Evolutionary conservation across 2,113 vertebrate genomes (phyloP).

Genomic region (Chloebia gouldiae): DNA sequence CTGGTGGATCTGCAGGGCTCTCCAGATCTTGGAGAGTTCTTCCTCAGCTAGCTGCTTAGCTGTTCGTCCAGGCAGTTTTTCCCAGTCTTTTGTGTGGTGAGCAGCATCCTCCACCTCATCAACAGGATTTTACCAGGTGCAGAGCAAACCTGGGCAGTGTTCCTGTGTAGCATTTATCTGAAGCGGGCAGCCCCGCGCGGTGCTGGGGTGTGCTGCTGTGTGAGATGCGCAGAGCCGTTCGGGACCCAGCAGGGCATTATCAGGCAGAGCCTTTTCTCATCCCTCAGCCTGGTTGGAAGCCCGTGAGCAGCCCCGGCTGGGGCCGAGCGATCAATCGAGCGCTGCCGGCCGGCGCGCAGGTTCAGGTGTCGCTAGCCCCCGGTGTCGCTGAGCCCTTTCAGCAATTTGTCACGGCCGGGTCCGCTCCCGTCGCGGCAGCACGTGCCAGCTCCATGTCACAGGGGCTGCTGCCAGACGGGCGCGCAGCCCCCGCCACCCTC

Average conservation of each 20-base stretch:
- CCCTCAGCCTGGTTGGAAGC: conserved; percentile 41
- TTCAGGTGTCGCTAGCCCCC: conserved; percentile 90
- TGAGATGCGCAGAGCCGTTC: conserved; percentile 1
- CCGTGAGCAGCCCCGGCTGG: conserved; percentile 25
- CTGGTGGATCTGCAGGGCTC: background rate
- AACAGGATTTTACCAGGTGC: background rate
- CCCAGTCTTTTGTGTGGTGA: background rate
- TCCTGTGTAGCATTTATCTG: background rate
- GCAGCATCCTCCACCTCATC: background rate
- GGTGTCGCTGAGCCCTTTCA: conserved; percentile 88
- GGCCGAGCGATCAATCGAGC: conserved; percentile 61
- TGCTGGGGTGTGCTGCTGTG: background rate
- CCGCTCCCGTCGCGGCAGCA: conserved; percentile 91
- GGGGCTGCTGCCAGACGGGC: conserved; percentile 84
- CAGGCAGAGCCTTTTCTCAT: conserved; percentile 45
- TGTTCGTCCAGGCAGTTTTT: background rate
- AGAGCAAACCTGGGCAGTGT: background rate
- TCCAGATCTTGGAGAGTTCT: background rate
- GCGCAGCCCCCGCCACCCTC: conserved; percentile 76
- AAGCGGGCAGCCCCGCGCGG: background rate
- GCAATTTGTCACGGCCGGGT: conserved; percentile 91
- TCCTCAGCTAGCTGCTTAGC: background rate
- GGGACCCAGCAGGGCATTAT: conserved; percentile 60
- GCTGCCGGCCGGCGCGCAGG: conserved; percentile 70
- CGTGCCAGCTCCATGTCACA: conserved; percentile 87